phyloP scores from a whole-genome alignment of 2,797 vertebrate species.

The Ataeniobius toweri region DNA sequence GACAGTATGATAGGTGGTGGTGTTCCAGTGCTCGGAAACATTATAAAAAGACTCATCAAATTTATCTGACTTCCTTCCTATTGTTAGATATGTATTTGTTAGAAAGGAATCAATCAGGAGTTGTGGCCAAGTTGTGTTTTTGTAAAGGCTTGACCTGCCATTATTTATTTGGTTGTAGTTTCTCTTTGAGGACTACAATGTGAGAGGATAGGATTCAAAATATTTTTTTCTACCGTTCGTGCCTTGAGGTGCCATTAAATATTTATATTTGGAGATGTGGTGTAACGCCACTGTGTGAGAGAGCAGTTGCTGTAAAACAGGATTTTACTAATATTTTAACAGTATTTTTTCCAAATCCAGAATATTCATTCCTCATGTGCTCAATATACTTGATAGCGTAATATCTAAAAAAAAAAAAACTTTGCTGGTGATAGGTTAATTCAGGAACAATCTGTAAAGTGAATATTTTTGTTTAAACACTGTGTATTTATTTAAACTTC shows the following conservation, averaged over 20 bases:
- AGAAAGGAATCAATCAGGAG: too few relatives aligned
- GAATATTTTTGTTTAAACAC: neutral
- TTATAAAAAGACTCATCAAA: neutral
- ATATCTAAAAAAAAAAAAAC: neutral
- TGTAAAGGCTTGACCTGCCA: too few relatives aligned
- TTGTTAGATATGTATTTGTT: too few relatives aligned
- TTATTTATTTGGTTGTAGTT: too few relatives aligned
- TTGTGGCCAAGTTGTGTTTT: too few relatives aligned
- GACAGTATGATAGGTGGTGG: neutral
- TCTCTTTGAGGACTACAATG: neutral
- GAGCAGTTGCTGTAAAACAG: neutral
- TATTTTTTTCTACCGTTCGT: neutral
- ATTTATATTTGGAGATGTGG: neutral
- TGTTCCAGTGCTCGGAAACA: neutral
- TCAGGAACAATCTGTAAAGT: neutral
- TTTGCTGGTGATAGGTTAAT: neutral
- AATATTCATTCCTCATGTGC: neutral
- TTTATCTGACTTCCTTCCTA: neutral
- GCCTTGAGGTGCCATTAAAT: neutral
- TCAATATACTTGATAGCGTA: neutral
- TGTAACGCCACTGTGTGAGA: neutral
- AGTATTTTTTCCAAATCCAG: too few relatives aligned
- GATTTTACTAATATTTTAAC: neutral
- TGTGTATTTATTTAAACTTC: neutral
- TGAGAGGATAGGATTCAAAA: neutral